Conservation (phyloP, 1,140 invertebrate species). For the Idris sp. region DNA sequence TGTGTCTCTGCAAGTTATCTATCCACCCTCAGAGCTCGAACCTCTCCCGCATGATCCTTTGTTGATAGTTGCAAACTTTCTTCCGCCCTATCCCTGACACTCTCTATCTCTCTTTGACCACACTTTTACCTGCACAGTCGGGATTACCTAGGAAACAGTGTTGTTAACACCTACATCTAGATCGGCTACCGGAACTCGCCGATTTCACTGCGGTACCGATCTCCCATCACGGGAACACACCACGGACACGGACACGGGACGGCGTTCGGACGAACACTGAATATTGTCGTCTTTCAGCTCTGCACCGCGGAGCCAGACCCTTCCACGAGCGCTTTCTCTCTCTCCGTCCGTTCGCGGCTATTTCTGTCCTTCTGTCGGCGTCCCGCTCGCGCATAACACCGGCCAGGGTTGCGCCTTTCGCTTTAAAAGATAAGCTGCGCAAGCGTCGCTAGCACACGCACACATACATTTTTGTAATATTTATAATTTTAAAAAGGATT, state of each 20-base stretch:
- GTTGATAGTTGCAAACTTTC: too few species aligned
- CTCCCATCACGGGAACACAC: slow-evolving; percentile 71
- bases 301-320: too few species aligned
- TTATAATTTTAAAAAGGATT: slow-evolving; percentile 1
- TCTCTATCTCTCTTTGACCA: slow-evolving; percentile 23
- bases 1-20: too few species aligned
- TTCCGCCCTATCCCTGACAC: slow-evolving; percentile 7
- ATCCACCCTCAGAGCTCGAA: too few species aligned
- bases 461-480: slow-evolving; percentile 2
- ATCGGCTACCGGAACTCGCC: slow-evolving; percentile 69
- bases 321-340: slow-evolving; percentile 45
- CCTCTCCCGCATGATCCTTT: too few species aligned
- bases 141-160: neutral
- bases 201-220: slow-evolving; percentile 66
- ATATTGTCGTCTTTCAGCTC: too few species aligned
- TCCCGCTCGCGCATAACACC: slow-evolving; percentile 30
- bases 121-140: slow-evolving; percentile 9
- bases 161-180: slow-evolving; percentile 31
- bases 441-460: too few species aligned
- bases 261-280: slow-evolving; percentile 76
- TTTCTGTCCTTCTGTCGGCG: slow-evolving; percentile 31
- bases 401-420: slow-evolving; percentile 9
- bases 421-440: too few species aligned
- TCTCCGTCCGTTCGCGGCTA: slow-evolving; percentile 33
- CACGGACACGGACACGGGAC: slow-evolving; percentile 69